Percentiles rank a stretch among this genome's conserved stretches.
These are phyloP conservation scores for Clarias batrachus DNA, from an alignment of 2,113 vertebrate species.

Conservation along the genomic window DNA sequence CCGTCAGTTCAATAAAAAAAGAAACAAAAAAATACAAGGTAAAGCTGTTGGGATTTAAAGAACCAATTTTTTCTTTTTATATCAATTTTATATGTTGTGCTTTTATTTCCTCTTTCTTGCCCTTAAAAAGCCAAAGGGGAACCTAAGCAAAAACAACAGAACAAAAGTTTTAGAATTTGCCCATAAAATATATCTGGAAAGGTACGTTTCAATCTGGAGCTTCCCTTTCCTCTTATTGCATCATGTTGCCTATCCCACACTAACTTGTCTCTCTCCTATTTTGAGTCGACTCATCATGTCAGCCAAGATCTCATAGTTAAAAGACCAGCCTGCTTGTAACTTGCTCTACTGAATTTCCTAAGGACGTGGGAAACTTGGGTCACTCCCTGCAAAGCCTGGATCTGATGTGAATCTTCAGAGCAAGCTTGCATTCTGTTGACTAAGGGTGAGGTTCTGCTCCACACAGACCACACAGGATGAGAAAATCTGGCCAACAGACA, in stretches of 20 bases:
- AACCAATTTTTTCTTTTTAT: conserved; percentile 47
- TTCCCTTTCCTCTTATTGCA: conserved; percentile 20
- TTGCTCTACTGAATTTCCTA: conserved; percentile 44
- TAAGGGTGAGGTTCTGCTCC: conserved; percentile 75
- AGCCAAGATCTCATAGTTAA: conserved; percentile 29
- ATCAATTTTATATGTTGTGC: conserved; percentile 59
- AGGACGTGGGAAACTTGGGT: conserved; percentile 47
- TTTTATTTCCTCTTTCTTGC: neutral
- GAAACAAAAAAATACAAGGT: conserved; percentile 26
- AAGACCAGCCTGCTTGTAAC: conserved; percentile 53
- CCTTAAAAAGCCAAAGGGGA: neutral
- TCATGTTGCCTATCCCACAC: conserved; percentile 52
- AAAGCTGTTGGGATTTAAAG: conserved; percentile 47
- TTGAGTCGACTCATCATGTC: conserved; percentile 64
- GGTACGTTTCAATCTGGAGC: neutral
- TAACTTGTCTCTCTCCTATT: conserved; percentile 44
- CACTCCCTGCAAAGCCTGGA: conserved; percentile 64
- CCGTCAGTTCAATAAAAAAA: conserved; percentile 58
- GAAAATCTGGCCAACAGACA: conserved; percentile 68
- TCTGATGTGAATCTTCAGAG: conserved; percentile 62
- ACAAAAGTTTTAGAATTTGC: conserved; percentile 41
- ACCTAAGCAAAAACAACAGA: neutral
- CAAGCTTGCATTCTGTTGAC: conserved; percentile 69
- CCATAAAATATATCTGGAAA: conserved; percentile 19
- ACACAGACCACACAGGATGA: conserved; percentile 74